Evolutionary conservation across 2,113 vertebrate genomes (phyloP).

Genomic region (Chionis minor): DNA sequence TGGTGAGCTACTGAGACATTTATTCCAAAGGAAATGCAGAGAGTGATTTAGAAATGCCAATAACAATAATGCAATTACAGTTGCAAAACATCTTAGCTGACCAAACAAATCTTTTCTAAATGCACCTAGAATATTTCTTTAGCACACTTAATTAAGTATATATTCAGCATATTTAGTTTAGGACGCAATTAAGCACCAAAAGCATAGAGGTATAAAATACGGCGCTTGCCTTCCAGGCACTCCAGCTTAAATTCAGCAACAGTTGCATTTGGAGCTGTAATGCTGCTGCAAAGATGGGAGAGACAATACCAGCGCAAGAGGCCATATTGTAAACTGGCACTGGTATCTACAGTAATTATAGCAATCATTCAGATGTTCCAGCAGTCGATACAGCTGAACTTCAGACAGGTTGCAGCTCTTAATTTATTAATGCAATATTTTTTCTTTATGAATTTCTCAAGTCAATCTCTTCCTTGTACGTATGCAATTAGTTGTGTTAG

Average conservation of each 20-base stretch:
- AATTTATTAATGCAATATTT: constrained; percentile 38
- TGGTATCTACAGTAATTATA: constrained; percentile 1
- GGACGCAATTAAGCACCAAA: constrained; percentile 63
- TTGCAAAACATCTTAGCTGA: constrained; percentile 64
- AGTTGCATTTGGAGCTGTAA: constrained; percentile 32
- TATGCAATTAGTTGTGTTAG: not conserved
- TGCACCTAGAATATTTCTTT: constrained; percentile 65
- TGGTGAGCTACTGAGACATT: constrained; percentile 55
- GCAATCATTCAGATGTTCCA: constrained; percentile 7
- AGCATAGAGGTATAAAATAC: constrained; percentile 13
- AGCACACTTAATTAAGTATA: constrained; percentile 66
- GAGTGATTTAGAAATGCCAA: constrained; percentile 70
- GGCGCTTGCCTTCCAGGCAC: constrained; percentile 4
- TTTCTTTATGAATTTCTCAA: constrained; percentile 28
- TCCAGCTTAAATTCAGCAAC: constrained; percentile 9
- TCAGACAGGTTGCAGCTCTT: constrained; percentile 3
- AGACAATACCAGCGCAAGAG: not conserved
- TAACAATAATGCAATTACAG: constrained; percentile 68
- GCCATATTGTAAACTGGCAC: constrained; percentile 12
- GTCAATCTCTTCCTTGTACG: not conserved
- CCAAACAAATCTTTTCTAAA: constrained; percentile 69
- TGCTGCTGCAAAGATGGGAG: not conserved
- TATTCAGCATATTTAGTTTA: constrained; percentile 61
- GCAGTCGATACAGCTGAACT: not conserved
- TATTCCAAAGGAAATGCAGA: constrained; percentile 65